Base-by-base conservation (phyloP, 2,113 vertebrate genomes). In the Speoplatyrhinus poulsoni region DNA sequence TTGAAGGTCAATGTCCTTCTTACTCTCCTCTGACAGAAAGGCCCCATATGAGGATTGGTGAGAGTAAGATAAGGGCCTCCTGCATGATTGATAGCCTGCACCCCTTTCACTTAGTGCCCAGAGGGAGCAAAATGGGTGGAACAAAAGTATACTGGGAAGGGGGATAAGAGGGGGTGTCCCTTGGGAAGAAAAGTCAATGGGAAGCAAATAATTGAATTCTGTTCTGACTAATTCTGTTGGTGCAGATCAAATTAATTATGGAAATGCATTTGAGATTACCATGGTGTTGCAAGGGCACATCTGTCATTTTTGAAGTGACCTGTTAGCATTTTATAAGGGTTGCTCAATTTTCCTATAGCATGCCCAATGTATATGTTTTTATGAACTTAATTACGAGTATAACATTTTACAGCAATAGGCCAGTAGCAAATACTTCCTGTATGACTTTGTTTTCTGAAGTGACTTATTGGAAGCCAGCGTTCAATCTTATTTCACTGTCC, bases 161-260 rank as follows among this genome's bases (percentile, higher is more conserved):
- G 19, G 46, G 54, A 68, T 52, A 60, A 58, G 55, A 67, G 69
- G 65, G 69, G 74, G 60, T 52, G 49, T 47, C 71, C 84, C 81
- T 78, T 0, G 46, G 83, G 77, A 79, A 82, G 7, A 59, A 5
- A 2, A 15, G 10, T 52, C 64, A 60, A 78, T 67, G 65, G 68
- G 58, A 62, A 58, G 12, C 13, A 2, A 70, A 70, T 84, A 87
- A 89, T 85, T 90, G 76, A 72, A 72, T 75, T 82, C 60, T 62
- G 77, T 66, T 74, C 77, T 83, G 76, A 61, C 62, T 79, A 72
- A 67, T 54, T n/a, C 36, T 73, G 77, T 52, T 62, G 50, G 62
- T 79, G 65, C 9, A 63, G 80, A 87, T 79, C 63, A 65, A 83
- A 83, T 76, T 65, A 82, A 73, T 65, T n/a, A 70, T 19, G 64